A percentile compares a stretch with the other conserved stretches of the same genome.
Conservation (phyloP, 1,140 invertebrate species). For the Euwallacea fornicatus region DNA sequence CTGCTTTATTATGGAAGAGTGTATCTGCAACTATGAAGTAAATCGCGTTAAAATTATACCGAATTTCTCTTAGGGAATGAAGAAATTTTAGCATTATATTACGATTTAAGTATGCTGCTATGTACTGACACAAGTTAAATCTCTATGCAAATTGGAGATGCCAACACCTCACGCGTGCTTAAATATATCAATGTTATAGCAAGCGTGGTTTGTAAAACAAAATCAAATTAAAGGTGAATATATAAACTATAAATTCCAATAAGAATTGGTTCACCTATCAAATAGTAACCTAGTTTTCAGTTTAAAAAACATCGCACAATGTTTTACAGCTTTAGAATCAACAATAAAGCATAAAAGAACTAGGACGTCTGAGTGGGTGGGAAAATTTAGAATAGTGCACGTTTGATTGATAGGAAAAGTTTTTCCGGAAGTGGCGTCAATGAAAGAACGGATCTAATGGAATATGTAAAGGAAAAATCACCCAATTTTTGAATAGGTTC, state of each 20-base stretch:
- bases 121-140: background rate
- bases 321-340: constrained; percentile 5
- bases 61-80: background rate
- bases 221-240: background rate
- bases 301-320: constrained; percentile 9
- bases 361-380: background rate
- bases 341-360: background rate
- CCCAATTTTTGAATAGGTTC: background rate
- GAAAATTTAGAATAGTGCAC: background rate
- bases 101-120: background rate
- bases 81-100: background rate
- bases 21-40: too few species aligned
- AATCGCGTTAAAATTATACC: too few species aligned
- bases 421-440: background rate
- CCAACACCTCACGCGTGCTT: background rate
- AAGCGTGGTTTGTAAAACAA: background rate
- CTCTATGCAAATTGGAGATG: background rate
- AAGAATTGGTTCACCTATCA: constrained; percentile 4
- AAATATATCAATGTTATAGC: too few species aligned
- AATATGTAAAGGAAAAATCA: background rate
- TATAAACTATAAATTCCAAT: constrained; percentile 6
- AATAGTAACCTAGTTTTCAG: constrained; percentile 7
- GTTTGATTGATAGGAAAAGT: background rate
- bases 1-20: background rate
- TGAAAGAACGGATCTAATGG: background rate